Evolutionary conservation across 2,113 vertebrate species (phyloP).

Genomic region (Cinclus cinclus): DNA sequence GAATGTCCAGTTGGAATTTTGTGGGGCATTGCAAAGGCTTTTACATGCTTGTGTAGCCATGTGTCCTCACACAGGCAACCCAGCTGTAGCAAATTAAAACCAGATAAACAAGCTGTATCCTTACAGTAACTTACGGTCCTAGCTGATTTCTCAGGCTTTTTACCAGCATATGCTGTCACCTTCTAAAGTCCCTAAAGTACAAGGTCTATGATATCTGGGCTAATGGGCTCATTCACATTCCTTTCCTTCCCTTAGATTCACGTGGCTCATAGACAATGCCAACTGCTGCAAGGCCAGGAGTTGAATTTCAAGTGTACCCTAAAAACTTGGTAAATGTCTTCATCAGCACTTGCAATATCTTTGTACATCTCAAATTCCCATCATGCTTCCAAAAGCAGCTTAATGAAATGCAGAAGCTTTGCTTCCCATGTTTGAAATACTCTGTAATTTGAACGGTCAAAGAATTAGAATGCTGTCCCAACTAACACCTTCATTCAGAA

Average conservation of each 20-base stretch:
- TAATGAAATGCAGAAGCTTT: background rate
- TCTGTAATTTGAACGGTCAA: background rate
- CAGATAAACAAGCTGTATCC: background rate
- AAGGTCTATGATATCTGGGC: background rate
- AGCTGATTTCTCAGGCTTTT: background rate
- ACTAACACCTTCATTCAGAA: background rate
- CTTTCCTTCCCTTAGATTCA: background rate
- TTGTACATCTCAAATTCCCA: background rate
- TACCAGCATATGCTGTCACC: background rate
- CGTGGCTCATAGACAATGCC: background rate
- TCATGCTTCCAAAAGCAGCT: background rate
- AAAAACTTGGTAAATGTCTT: background rate
- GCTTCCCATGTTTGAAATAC: background rate
- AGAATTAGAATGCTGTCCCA: background rate
- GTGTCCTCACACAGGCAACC: background rate
- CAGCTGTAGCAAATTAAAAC: background rate
- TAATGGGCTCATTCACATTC: background rate
- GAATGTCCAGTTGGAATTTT: background rate
- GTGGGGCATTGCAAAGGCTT: background rate
- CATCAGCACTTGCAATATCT: background rate
- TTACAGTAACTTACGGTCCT: background rate
- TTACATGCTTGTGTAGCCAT: accelerated
- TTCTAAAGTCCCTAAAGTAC: background rate
- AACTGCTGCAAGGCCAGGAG: background rate
- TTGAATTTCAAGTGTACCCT: background rate